Evolutionary conservation across 1,140 invertebrate species (phyloP).

Genomic region (Tetranychus urticae): DNA sequence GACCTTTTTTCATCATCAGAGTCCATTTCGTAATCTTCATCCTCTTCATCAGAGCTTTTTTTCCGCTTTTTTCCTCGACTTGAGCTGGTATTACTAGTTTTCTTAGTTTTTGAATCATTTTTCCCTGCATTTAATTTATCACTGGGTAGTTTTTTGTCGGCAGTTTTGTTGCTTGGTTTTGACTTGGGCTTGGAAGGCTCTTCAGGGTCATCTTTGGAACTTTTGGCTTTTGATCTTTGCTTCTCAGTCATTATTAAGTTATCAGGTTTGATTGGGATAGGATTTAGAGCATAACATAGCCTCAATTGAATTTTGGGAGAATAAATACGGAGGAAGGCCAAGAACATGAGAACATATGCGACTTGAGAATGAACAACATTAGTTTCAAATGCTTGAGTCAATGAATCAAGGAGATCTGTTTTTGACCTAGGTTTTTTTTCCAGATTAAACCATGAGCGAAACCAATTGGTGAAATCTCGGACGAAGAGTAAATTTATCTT

Average conservation of each 20-base stretch:
- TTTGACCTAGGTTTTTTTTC: not conserved
- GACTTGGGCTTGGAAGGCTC: not conserved
- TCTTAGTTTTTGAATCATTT: not conserved
- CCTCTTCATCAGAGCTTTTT: not conserved
- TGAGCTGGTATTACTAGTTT: not conserved
- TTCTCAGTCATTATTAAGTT: constrained; percentile 7
- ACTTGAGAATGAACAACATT: not conserved
- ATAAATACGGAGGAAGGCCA: not conserved
- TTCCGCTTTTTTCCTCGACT: not conserved
- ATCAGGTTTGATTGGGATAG: constrained; percentile 7
- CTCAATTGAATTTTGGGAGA: constrained; percentile 5
- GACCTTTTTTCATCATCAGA: not conserved
- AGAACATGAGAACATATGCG: not conserved
- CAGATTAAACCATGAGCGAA: constrained; percentile 25
- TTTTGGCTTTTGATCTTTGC: constrained; percentile 1
- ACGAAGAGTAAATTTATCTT: constrained; percentile 42
- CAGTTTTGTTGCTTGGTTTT: not conserved
- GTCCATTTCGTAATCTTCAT: not conserved
- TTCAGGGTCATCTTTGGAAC: not conserved
- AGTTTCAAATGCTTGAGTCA: not conserved
- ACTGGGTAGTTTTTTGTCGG: not conserved
- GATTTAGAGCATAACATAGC: constrained; percentile 10
- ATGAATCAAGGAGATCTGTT: not conserved
- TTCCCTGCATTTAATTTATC: not conserved
- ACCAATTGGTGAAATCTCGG: constrained; percentile 50